These are phyloP conservation scores for Oophaga sylvatica DNA, from an alignment of 2,797 vertebrate genomes.

Conservation along the genomic window DNA sequence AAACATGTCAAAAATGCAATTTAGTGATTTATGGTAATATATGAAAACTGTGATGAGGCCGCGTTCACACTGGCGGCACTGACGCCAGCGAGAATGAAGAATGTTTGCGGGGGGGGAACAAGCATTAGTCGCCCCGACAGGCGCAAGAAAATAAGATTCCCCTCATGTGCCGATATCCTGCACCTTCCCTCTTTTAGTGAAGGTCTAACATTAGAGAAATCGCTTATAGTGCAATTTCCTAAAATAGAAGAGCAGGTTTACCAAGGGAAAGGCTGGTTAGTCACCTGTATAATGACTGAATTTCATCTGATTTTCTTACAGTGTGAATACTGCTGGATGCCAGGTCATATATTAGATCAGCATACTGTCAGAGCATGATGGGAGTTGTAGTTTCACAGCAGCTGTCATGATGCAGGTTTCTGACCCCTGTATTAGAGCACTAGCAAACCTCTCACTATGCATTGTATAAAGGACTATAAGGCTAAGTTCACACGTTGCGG, in stretches of 20 bases:
- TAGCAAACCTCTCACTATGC: no score
- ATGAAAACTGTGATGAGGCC: not conserved
- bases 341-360: not conserved
- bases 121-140: no score
- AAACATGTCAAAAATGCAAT: not conserved
- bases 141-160: no score
- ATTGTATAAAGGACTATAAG: no score
- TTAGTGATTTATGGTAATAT: conserved; percentile 9
- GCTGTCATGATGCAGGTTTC: no score
- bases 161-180: not conserved
- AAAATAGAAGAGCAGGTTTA: not conserved
- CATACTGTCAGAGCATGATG: no score
- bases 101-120: no score
- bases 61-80: not conserved
- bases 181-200: no score
- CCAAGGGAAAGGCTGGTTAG: not conserved
- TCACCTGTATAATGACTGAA: not conserved
- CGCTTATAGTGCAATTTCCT: not conserved
- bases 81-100: not conserved
- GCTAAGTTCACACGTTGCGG: no score
- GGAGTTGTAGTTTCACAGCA: no score
- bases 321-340: not conserved
- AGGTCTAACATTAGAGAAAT: not conserved
- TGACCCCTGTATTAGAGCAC: no score
- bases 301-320: not conserved